Base-by-base conservation (phyloP, 1,140 invertebrate species). In the Neodiprion lecontei region DNA sequence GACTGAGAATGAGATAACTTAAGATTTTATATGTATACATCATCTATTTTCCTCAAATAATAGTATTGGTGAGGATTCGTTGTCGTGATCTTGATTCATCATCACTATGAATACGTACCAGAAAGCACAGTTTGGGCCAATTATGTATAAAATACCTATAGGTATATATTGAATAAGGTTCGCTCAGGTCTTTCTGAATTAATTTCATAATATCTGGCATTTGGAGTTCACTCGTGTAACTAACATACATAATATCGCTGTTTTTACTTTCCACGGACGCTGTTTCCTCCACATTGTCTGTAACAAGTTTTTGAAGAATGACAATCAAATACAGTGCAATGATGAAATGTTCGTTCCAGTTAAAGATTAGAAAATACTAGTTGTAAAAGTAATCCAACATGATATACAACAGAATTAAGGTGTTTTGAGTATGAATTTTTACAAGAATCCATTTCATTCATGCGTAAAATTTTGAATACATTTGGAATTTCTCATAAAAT, bases 61-160 rank as follows among this genome's bases (percentile, higher is more conserved):
- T 40, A 40, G 2, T 40, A 40, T 48, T 40, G 53, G 72, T 11
- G 78, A 12, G n/a, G 67, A 67, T 68, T 61, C 48, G 47, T 12
- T 69, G n/a, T 74, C 1, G 17, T 11, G 47, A 74, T 21, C 10
- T 69, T 49, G 21, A 48, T 49, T 47, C 17, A 68, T 67, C 9
- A 40, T 40, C 28, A 40, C 28, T 40, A 40, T 53, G 48, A 74
- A 72, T 79, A 90, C 93, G 92, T 90, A 96, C 95, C 90, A 99
- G 90, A 90, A 99, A 98, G 89, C 98, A 99, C 75, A 99, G 90
- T 90, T 99, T 97, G 87, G 98, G 98, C 98, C 98, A 99, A 89
- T 99, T 99, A 88, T 99, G 97, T 88, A 99, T 99, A 91, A 99
- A 99, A 92, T 99, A 99, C 91, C 98, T 94, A 91, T 99, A 99